Evolutionary conservation across 2,797 vertebrate species (phyloP), one percentile per base, ranked within the genome.

Genomic region (Hydrophis major): DNA sequence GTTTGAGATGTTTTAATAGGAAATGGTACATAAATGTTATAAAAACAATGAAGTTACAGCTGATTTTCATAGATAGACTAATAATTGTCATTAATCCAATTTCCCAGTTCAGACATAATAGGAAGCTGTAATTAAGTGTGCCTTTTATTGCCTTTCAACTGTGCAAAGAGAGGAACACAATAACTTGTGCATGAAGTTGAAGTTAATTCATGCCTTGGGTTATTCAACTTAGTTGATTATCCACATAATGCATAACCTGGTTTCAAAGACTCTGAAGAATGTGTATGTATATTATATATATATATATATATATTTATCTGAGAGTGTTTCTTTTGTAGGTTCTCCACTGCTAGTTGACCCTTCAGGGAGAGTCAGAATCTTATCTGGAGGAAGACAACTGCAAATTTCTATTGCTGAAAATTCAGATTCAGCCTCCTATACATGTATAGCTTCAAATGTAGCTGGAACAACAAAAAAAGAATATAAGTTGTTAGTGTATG

Each of bases 341-440:
- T 97, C 97, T 74, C 97, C 97, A 10, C 93, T 99, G 78, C 96
- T 97, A 91, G 93, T 95, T 0, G 98, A 98, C 93, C 96, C 96
- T 0, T 96, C 50, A 0, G 97, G 97, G 55, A 96, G 98, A 56
- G 95, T 99, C 90, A 97, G 98, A 83, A 94, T 98, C 93, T 94
- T 99, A 86, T 99, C 99, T 20, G 99, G 99, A 89, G 99, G 99
- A 56, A 98, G 99, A 1, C 99, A 99, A 95, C 97, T 99, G 83
- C 99, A 99, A 93, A 98, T 99, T 95, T 98, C 99, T 78, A 92
- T 96, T 0, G 97, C 98, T 87, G 97, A 98, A 50, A 98, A 97
- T 89, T 97, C 97, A 10, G 99, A 99, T 92, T 87, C 98, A 55
- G 98, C 98, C 0, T 98, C 98, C 42, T 99, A 99, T 93, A 97